These are phyloP conservation scores for Autographa gamma DNA, from an alignment of 2,888 invertebrate genomes.

Conservation along the genomic window DNA sequence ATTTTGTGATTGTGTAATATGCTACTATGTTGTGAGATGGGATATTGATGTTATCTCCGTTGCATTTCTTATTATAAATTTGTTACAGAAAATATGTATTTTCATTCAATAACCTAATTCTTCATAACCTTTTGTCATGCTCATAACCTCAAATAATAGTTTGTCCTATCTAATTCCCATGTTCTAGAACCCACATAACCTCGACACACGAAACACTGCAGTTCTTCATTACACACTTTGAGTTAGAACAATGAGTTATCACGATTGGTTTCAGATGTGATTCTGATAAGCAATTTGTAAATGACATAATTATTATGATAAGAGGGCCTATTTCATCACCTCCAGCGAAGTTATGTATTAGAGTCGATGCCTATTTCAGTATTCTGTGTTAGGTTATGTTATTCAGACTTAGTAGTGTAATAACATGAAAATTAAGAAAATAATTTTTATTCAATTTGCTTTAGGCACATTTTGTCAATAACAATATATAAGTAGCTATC, in stretches of 20 bases:
- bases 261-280: not conserved
- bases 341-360: too few species aligned
- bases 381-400: too few species aligned
- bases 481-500: too few species aligned
- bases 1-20: constrained; percentile 86
- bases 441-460: too few species aligned
- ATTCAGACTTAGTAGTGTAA: too few species aligned
- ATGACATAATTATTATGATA: not conserved
- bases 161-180: not conserved
- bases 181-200: constrained; percentile 34
- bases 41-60: constrained; percentile 79
- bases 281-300: not conserved
- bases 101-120: constrained; percentile 32
- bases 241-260: not conserved
- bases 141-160: constrained; percentile 33
- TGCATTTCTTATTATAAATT: constrained; percentile 88
- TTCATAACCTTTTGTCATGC: constrained; percentile 20
- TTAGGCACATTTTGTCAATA: too few species aligned
- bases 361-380: too few species aligned
- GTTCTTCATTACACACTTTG: not conserved
- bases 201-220: not conserved
- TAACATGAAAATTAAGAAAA: too few species aligned
- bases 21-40: constrained; percentile 68
- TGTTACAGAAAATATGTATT: constrained; percentile 75
- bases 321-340: not conserved